A percentile compares a stretch with the other conserved stretches of the same genome.
Evolutionary conservation across 1,140 invertebrate genomes (phyloP).

Genomic region (Drosophila pruinosa): DNA sequence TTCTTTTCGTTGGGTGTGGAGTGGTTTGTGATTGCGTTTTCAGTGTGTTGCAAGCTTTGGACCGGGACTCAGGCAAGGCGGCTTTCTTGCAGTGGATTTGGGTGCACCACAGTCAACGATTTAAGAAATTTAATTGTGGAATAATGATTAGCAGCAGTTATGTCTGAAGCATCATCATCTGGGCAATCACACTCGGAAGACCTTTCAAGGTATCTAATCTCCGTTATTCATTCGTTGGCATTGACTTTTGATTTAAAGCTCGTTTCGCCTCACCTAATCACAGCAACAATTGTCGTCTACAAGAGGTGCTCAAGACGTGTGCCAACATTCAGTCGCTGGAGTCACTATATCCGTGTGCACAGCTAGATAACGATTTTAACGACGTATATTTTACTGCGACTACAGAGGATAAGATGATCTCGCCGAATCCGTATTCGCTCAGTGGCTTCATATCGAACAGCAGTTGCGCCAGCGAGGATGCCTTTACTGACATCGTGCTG

Average conservation of each 20-base stretch:
- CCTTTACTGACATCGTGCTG: constrained; percentile 63
- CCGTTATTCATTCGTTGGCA: neutral
- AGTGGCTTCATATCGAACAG: constrained; percentile 68
- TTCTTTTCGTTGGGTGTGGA: constrained; percentile 13
- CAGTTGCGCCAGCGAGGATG: constrained; percentile 69
- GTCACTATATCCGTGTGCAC: constrained; percentile 40
- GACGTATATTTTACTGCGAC: constrained; percentile 42
- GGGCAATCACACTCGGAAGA: constrained; percentile 68
- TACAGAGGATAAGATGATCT: constrained; percentile 62
- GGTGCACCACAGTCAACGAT: neutral
- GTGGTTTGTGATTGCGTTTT: constrained; percentile 30
- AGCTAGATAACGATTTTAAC: constrained; percentile 56
- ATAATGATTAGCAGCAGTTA: constrained; percentile 30
- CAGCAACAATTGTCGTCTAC: constrained; percentile 48
- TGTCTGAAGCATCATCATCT: constrained; percentile 68
- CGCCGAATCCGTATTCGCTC: constrained; percentile 63
- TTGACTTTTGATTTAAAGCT: neutral
- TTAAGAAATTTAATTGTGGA: neutral
- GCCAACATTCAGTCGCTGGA: constrained; percentile 70
- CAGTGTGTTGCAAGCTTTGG: constrained; percentile 37
- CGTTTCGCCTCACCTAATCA: neutral
- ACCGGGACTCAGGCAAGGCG: constrained; percentile 14
- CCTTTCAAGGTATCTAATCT: constrained; percentile 46
- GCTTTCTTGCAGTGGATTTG: neutral
- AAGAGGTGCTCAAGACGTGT: constrained; percentile 66